Percentiles rank a stretch among this genome's conserved stretches.
Evolutionary conservation across 2,797 vertebrate species (phyloP).

Genomic region (Takifugu ocellatus): DNA sequence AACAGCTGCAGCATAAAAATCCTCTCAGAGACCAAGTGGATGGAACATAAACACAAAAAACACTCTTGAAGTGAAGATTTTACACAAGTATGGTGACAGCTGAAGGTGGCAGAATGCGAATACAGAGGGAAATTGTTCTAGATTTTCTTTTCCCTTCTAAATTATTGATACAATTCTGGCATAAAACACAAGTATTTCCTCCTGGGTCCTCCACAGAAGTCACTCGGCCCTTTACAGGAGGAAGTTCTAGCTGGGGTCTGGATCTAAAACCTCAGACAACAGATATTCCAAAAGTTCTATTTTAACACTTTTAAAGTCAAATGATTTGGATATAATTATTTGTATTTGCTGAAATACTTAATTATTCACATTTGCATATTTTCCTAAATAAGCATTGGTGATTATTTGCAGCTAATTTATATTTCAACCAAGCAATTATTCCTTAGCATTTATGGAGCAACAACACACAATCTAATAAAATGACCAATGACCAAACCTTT

Average conservation of each 20-base stretch:
- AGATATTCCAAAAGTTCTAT: too few species aligned
- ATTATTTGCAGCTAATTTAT: too few species aligned
- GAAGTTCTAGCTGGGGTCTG: neutral
- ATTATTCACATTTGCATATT: neutral
- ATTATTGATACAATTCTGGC: slow-evolving; percentile 4
- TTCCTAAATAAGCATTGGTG: too few species aligned
- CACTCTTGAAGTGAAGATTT: neutral
- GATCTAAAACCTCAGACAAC: too few species aligned
- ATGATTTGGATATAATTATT: neutral
- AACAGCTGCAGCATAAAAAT: neutral
- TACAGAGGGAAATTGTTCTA: neutral
- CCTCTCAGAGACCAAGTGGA: neutral
- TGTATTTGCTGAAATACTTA: neutral
- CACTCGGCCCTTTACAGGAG: neutral
- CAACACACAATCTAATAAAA: neutral
- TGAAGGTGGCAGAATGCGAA: neutral
- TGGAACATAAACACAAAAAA: neutral
- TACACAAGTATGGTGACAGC: neutral
- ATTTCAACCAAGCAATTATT: too few species aligned
- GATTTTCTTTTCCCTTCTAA: slow-evolving; percentile 4
- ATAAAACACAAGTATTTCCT: neutral
- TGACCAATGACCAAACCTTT: too few species aligned
- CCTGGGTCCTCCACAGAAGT: neutral
- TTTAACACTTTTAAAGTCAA: neutral
- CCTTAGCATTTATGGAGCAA: too few species aligned